phyloP scores from a whole-genome alignment of 2,888 invertebrate genomes.

The Molorchus minor region DNA sequence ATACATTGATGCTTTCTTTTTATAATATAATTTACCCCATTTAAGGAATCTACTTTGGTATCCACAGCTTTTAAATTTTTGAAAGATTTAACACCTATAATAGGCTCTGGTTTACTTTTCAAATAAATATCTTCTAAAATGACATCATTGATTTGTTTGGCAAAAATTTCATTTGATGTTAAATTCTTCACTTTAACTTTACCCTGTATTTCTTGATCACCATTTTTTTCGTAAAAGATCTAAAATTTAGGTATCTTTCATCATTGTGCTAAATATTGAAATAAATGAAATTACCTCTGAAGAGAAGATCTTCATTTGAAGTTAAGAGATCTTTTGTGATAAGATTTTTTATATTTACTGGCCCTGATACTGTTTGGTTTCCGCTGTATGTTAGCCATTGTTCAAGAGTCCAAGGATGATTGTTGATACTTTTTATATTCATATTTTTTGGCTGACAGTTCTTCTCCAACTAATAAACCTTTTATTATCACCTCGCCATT shows the following conservation, averaged over 20 bases:
- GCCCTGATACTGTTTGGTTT: conserved; percentile 51
- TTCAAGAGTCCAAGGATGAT: conserved; percentile 48
- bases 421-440: conserved; percentile 46
- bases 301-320: conserved; percentile 35
- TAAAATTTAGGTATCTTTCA: conserved; percentile 32
- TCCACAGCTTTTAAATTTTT: conserved; percentile 38
- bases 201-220: conserved; percentile 40
- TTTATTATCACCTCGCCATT: conserved; percentile 44
- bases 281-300: conserved; percentile 42
- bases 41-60: conserved; percentile 38
- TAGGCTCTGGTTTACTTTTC: conserved; percentile 38
- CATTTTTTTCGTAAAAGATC: conserved; percentile 45
- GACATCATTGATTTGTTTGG: conserved; percentile 49
- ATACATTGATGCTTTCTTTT: too few relatives aligned
- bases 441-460: conserved; percentile 43
- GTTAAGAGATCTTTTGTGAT: conserved; percentile 39
- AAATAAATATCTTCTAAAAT: conserved; percentile 49
- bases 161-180: conserved; percentile 40
- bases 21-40: conserved; percentile 42
- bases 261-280: too few relatives aligned
- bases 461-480: conserved; percentile 38
- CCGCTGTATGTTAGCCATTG: conserved; percentile 50
- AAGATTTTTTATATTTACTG: conserved; percentile 40
- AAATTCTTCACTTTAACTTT: conserved; percentile 42
- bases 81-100: conserved; percentile 52